Base-by-base conservation (phyloP, 2,888 invertebrate genomes). In the Xestia rhomboidea region DNA sequence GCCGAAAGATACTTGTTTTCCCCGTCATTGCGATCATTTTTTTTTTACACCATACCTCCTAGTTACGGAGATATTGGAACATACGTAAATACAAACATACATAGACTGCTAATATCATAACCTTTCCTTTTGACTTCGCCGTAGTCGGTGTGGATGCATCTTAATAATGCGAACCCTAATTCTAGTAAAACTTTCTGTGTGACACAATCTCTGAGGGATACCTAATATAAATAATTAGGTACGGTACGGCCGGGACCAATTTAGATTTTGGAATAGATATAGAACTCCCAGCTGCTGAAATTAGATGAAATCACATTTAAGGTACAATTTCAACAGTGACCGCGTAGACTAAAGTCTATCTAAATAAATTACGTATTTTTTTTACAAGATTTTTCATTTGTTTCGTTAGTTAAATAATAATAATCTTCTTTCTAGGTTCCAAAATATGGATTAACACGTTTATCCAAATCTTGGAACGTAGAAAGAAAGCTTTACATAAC, bases 231-330 rank as follows among this genome's bases (percentile, higher is more conserved):
- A 60, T 49, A 30, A 13, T 76, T 49, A 34, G 34, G 5, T 34
- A 4, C n/a, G 24, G 27, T 34, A 66, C 34, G 30, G 15, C 15
- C 64, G 73, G 64, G 68, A 82, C 68, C 86, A 82, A 85, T 72
- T 49, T 75, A 69, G 34, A 57, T 46, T 72, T 64, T 38, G 38
- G 18, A 64, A 21, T 75, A 34, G 1, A 64, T 4, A 30, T 38
- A 30, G 49, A 27, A 24, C 13, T 57, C 21, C 46, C 63, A 64
- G 54, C 21, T 34, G 64, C 82, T 82, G 30, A 64, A 82, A 54
- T 82, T 38, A 82, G 54, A 21, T 38, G 34, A 24, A 41, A 46
- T n/a, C 34, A 4, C 11, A 0, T n/a, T 71, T 34, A 24, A n/a
- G 21, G 30, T 30, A 30, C 10, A 30, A 60, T 30, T 4, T 1